Conservation (phyloP, 2,888 invertebrate species). For the Yponomeuta malinellus region DNA sequence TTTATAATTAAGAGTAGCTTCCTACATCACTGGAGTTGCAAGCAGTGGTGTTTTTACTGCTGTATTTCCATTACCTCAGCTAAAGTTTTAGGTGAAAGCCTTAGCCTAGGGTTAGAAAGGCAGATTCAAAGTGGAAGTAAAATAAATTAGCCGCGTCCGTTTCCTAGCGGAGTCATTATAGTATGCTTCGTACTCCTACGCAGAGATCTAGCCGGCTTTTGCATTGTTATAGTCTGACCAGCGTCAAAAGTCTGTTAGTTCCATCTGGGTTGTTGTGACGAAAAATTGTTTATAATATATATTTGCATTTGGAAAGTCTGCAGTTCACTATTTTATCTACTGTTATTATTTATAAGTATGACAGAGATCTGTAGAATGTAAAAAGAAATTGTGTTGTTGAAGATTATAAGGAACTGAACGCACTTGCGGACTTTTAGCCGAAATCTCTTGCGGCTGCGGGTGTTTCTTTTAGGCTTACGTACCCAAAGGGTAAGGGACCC, state of each 20-base stretch:
- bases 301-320: background rate
- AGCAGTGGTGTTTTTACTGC: background rate
- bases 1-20: background rate
- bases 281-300: background rate
- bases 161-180: background rate
- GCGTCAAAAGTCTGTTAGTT: background rate
- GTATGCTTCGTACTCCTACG: background rate
- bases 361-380: no score
- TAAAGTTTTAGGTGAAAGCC: background rate
- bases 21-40: background rate
- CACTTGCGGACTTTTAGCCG: no score
- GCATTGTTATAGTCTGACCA: background rate
- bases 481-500: no score
- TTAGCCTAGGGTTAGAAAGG: background rate
- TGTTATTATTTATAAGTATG: no score
- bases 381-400: no score
- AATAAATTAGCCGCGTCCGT: background rate
- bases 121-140: background rate
- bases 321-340: no score
- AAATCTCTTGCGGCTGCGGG: no score
- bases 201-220: background rate
- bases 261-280: no score
- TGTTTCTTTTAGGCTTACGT: no score
- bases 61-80: background rate
- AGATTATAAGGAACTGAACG: no score